Conservation (phyloP, 1,140 invertebrate genomes). For the Cylas formicarius region DNA sequence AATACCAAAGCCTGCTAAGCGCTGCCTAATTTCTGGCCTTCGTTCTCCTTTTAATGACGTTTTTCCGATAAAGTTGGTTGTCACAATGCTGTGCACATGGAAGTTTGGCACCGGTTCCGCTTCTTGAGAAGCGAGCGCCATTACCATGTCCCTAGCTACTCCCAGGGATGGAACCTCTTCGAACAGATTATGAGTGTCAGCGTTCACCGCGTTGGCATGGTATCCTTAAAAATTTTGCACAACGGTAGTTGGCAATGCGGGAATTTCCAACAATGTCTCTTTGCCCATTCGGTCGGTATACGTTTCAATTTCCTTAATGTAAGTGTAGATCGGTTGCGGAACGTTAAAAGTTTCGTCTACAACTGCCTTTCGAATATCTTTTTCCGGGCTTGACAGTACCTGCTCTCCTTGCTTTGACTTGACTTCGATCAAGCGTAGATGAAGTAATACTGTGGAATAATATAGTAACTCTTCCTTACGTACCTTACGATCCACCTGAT, state of each 20-base stretch:
- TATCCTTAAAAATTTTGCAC: constrained; percentile 27
- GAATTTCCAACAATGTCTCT: constrained; percentile 21
- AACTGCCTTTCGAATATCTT: constrained; percentile 20
- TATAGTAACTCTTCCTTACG: constrained; percentile 16
- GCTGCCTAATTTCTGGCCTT: constrained; percentile 23
- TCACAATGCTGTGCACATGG: constrained; percentile 12
- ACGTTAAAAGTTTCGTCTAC: constrained; percentile 25
- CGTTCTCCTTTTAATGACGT: constrained; percentile 17
- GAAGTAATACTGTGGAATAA: constrained; percentile 17
- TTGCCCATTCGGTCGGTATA: constrained; percentile 27
- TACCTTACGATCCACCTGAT: constrained; percentile 16
- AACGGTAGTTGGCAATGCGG: constrained; percentile 21
- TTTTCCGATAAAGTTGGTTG: constrained; percentile 20
- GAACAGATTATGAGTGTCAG: constrained; percentile 29
- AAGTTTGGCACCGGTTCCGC: constrained; percentile 27
- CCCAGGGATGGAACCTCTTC: constrained; percentile 33
- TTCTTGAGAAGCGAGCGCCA: constrained; percentile 15
- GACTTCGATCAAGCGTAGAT: constrained; percentile 15
- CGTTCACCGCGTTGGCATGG: constrained; percentile 21
- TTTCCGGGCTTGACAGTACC: constrained; percentile 21
- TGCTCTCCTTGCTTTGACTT: constrained; percentile 24
- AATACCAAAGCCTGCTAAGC: constrained; percentile 21
- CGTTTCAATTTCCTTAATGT: constrained; percentile 23
- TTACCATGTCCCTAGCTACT: constrained; percentile 30
- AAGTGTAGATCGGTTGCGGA: constrained; percentile 24